phyloP scores from a whole-genome alignment of 2,113 vertebrate species.

The Python bivittatus region DNA sequence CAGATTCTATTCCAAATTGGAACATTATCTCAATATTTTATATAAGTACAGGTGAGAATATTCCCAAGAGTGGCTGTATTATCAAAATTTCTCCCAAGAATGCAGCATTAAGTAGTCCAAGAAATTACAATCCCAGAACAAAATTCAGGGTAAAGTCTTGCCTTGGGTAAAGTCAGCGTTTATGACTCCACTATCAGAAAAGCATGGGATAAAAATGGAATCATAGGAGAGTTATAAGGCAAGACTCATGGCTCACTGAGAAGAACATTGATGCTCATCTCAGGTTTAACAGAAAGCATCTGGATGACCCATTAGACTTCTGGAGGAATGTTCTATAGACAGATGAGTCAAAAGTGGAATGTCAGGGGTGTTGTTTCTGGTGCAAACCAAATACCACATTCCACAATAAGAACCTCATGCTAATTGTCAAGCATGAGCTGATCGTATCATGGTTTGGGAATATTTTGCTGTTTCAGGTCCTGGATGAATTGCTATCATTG shows the following conservation, averaged over 20 bases:
- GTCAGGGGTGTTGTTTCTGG: neutral
- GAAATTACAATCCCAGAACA: neutral
- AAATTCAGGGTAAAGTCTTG: neutral
- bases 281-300: neutral
- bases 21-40: neutral
- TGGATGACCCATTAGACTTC: neutral
- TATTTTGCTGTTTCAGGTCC: neutral
- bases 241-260: neutral
- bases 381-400: neutral
- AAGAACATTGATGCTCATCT: neutral
- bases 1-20: neutral
- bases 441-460: neutral
- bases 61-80: neutral
- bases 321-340: neutral
- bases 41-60: neutral
- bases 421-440: neutral
- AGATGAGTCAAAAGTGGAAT: neutral
- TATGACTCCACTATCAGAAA: neutral
- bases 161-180: neutral
- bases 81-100: neutral
- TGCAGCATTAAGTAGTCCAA: neutral
- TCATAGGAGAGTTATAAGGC: neutral
- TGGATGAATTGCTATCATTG: neutral
- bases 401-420: neutral
- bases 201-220: neutral